Percentiles rank a stretch among this genome's conserved stretches.
Conservation (phyloP, 2,797 vertebrate species). For the Rhyacichthys aspro region DNA sequence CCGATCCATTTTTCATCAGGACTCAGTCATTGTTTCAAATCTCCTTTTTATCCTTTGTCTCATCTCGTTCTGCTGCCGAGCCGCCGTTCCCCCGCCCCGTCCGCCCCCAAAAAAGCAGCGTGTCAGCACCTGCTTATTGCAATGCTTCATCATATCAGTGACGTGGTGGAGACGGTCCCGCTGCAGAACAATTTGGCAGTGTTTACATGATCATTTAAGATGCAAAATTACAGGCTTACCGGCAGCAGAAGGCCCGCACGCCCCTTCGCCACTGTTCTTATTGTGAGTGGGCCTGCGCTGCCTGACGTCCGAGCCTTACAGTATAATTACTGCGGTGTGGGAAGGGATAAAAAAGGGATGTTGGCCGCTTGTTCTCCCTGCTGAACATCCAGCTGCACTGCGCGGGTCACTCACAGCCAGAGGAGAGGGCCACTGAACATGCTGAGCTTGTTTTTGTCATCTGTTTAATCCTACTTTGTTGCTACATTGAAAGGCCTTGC, state of each 20-base stretch:
- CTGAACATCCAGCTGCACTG: slow-evolving; percentile 85
- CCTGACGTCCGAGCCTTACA: slow-evolving; percentile 82
- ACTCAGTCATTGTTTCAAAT: slow-evolving; percentile 47
- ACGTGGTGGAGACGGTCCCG: slow-evolving; percentile 31
- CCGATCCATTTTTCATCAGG: slow-evolving; percentile 42
- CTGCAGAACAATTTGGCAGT: slow-evolving; percentile 71
- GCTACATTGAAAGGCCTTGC: no score
- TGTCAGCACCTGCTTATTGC: slow-evolving; percentile 66
- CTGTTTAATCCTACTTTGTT: no score
- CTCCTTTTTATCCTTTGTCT: slow-evolving; percentile 20
- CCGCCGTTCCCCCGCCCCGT: neutral
- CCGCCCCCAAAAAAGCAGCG: slow-evolving; percentile 22
- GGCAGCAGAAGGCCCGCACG: slow-evolving; percentile 60
- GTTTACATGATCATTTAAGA: slow-evolving; percentile 83
- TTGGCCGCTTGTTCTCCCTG: slow-evolving; percentile 79
- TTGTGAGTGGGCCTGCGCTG: slow-evolving; percentile 71
- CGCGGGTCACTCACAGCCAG: slow-evolving; percentile 27
- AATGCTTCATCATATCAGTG: slow-evolving; percentile 64
- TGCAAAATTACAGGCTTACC: slow-evolving; percentile 86
- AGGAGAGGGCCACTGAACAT: slow-evolving; percentile 12
- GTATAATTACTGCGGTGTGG: slow-evolving; percentile 87
- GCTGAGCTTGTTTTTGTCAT: slow-evolving; percentile 23
- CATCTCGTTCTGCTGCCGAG: slow-evolving; percentile 12
- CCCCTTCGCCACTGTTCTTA: slow-evolving; percentile 81
- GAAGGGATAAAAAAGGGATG: slow-evolving; percentile 83